Evolutionary conservation across 2,888 invertebrate genomes (phyloP), one percentile per base, ranked within the genome.

Genomic region (Gari tellinella): DNA sequence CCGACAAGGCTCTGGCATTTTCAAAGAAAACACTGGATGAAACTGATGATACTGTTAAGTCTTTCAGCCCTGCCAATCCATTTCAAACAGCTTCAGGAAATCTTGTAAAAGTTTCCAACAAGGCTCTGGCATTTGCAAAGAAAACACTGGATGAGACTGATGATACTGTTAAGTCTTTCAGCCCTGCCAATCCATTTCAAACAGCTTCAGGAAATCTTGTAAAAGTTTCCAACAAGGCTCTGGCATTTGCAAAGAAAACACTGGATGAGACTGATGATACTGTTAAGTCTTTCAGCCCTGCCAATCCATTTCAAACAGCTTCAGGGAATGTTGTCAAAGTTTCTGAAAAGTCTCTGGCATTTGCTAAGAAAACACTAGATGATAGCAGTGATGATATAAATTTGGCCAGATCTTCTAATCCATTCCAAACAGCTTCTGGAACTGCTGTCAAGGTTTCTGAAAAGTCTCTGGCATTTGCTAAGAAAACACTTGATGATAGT

Each of bases 141-240:
- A 12, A 51, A 26, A 51, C 48, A 17, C 57, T 75, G 25, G 37
- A 75, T 5, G 31, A 63, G 2, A n/a, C 1, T 17, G 12, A 45
- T 17, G 41, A 19, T 40, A 12, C 2, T n/a, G 43, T 21, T 19
- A 15, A 43, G 23, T 15, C 43, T 17, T 15, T 19, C 43, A 17
- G 19, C 21, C 5, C n/a, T 37, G 53, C 19, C 40, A 26, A 31
- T 45, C 41, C 15, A n/a, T 85, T 85, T 62, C 62, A 72, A 38
- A 81, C 79, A 62, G 82, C 85, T 41, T 74, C 72, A 25, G 83
- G 82, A 23, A 83, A 65, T 48, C 55, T 48, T 43, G 63, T 82
- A 1, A 19, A 31, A 14, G 45, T 84, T 15, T 68, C 69, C 17
- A 62, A 64, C 12, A 37, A 66, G 10, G 63, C 78, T 10, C 52